These are phyloP conservation scores for Tenthredo scrophulariae DNA, from an alignment of 2,888 invertebrate genomes.

Conservation along the genomic window DNA sequence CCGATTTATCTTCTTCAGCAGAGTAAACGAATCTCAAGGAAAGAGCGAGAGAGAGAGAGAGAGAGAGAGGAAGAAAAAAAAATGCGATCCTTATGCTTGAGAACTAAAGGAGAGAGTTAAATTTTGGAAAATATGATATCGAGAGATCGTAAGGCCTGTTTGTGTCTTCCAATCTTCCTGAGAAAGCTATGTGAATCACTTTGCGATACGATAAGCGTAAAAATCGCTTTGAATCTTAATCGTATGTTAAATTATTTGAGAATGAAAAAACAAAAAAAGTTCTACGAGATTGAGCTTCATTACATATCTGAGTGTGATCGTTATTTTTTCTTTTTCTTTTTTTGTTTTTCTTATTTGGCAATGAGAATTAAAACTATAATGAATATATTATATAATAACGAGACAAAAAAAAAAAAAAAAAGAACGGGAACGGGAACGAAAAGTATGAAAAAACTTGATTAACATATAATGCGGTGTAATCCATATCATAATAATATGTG, in stretches of 20 bases:
- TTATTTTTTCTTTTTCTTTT: not conserved
- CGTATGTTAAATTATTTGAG: not conserved
- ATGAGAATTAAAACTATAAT: too few species aligned
- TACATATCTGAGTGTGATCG: not conserved
- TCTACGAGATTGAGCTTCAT: not conserved
- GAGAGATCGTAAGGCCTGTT: not conserved
- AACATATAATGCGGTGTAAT: not conserved
- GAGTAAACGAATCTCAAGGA: not conserved
- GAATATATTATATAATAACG: not conserved
- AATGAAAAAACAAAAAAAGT: not conserved
- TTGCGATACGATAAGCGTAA: not conserved
- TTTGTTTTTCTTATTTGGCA: too few species aligned
- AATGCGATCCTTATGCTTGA: not conserved
- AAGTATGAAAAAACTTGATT: not conserved
- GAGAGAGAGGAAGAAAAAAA: not conserved
- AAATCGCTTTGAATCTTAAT: not conserved
- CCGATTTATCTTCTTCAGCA: not conserved
- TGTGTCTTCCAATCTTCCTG: slow-evolving; percentile 40
- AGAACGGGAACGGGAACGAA: not conserved
- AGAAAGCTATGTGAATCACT: not conserved
- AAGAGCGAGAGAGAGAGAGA: not conserved
- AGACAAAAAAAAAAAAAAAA: not conserved
- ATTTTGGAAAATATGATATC: not conserved
- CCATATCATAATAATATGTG: slow-evolving; percentile 2
- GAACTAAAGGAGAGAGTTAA: not conserved